Percentiles rank a stretch among this genome's conserved stretches.
phyloP scores from a whole-genome alignment of 2,888 invertebrate species.

The Meghimatium bilineatum region DNA sequence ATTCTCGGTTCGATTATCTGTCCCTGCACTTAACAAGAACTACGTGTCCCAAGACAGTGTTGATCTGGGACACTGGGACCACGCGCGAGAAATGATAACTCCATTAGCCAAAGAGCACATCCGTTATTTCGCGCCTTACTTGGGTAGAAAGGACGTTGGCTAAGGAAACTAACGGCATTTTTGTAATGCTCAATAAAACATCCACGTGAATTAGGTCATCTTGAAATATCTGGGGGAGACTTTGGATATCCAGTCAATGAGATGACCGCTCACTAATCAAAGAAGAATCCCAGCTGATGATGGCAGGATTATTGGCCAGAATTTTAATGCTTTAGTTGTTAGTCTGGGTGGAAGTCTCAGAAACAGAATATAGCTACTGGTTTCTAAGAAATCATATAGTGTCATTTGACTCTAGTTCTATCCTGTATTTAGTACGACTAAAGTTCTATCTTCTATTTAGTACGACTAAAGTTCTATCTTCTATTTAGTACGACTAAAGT shows the following conservation, averaged over 20 bases:
- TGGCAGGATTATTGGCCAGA: not conserved
- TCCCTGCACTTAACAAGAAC: not conserved
- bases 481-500: no score
- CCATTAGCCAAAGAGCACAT: conserved; percentile 13
- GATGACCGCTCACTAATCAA: not conserved
- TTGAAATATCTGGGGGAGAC: not conserved
- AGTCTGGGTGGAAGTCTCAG: no score
- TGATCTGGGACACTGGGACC: conserved; percentile 19
- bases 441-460: no score
- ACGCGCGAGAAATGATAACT: conserved; percentile 10
- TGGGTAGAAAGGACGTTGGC: not conserved
- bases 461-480: no score
- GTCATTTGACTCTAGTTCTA: no score
- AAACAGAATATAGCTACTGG: no score
- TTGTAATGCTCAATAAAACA: not conserved
- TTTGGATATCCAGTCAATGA: not conserved
- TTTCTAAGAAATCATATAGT: no score
- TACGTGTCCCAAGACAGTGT: not conserved
- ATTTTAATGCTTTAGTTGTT: not conserved
- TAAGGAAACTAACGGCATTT: conserved; percentile 1
- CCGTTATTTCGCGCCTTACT: conserved; percentile 12
- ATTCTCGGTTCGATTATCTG: not conserved
- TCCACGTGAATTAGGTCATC: not conserved
- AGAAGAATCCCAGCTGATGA: not conserved
- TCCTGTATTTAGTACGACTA: no score